Conservation (phyloP, 2,797 vertebrate genomes). For the Platalea minor region DNA sequence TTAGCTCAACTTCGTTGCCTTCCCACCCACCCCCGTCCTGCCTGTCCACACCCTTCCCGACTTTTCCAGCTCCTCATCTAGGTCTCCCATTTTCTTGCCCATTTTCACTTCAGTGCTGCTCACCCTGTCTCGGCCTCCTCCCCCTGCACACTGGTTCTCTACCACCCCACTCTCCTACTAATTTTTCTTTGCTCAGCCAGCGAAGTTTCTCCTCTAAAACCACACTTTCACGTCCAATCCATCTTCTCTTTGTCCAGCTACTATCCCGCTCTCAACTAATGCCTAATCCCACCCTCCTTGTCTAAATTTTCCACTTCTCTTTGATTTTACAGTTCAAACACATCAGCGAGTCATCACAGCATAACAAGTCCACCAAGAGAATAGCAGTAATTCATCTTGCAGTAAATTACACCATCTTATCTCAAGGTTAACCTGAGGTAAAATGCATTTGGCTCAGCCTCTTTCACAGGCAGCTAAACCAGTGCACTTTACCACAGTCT, state of each 20-base stretch:
- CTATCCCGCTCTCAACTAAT: neutral
- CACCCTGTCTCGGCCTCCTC: neutral
- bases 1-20: neutral
- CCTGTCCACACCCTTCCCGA: neutral
- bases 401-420: neutral
- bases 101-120: neutral
- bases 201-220: neutral
- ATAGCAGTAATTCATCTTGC: neutral
- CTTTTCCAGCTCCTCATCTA: neutral
- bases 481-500: neutral
- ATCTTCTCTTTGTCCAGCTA: neutral
- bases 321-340: neutral
- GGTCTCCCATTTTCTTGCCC: neutral
- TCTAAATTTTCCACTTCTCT: neutral
- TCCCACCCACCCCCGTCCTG: neutral
- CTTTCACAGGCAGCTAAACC: neutral
- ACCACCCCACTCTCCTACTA: neutral
- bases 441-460: neutral
- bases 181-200: neutral
- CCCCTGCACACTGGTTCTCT: neutral
- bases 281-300: neutral
- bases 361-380: neutral
- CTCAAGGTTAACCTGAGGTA: conserved; percentile 32
- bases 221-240: neutral
- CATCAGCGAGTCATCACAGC: conserved; percentile 5